Evolutionary conservation across 1,140 invertebrate genomes (phyloP).

Genomic region (Drusus annulatus): DNA sequence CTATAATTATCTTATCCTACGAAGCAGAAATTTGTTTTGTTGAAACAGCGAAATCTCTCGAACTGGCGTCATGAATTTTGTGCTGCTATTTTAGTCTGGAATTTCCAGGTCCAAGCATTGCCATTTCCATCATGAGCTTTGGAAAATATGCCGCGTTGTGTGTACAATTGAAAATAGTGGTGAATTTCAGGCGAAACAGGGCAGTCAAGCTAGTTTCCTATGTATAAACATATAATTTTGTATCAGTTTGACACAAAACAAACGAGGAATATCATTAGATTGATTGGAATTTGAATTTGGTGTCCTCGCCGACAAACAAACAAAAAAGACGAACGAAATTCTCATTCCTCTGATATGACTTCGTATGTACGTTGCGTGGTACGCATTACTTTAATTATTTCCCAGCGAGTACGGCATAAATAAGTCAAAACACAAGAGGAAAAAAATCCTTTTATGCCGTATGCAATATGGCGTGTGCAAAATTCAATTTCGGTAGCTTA

Average conservation of each 20-base stretch:
- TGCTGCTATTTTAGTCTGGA: too few relatives aligned
- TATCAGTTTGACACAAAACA: neutral
- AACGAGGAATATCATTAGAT: neutral
- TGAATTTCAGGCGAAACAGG: too few relatives aligned
- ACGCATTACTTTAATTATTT: constrained; percentile 34
- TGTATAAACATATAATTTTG: too few relatives aligned
- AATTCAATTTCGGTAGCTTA: constrained; percentile 32
- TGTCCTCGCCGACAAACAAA: neutral
- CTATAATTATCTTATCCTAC: too few relatives aligned
- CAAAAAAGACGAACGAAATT: constrained; percentile 14
- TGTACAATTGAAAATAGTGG: too few relatives aligned
- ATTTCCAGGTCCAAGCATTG: too few relatives aligned
- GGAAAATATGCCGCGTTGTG: too few relatives aligned
- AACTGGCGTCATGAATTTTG: too few relatives aligned
- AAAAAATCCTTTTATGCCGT: constrained; percentile 14
- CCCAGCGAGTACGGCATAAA: constrained; percentile 14
- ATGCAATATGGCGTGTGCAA: constrained; percentile 23
- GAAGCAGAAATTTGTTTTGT: too few relatives aligned
- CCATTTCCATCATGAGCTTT: too few relatives aligned
- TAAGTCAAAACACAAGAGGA: constrained; percentile 16
- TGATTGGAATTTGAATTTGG: neutral
- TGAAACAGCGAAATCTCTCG: too few relatives aligned
- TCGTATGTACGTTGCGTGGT: constrained; percentile 8
- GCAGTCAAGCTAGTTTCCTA: too few relatives aligned
- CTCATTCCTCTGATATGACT: neutral